Evolutionary conservation across 2,797 vertebrate genomes (phyloP).

Genomic region (Ciconia nigra): DNA sequence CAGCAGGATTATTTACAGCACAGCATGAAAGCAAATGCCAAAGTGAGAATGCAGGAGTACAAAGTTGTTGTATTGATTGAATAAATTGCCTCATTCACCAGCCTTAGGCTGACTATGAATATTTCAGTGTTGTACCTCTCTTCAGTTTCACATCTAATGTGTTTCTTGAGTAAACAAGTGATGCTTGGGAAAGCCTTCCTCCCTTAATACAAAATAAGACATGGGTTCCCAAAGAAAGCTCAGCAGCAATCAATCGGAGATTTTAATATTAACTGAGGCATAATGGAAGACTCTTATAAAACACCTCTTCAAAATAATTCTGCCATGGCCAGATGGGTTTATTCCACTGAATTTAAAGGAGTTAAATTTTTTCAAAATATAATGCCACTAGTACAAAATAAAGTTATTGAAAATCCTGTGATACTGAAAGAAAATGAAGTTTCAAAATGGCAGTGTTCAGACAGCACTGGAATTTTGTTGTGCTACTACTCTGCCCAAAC

Average conservation of each 20-base stretch:
- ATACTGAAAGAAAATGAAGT: background rate
- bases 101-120: slow-evolving; percentile 18
- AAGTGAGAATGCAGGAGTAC: background rate
- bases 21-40: slow-evolving; percentile 14
- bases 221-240: background rate
- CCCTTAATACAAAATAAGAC: background rate
- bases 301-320: background rate
- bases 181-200: background rate
- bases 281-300: background rate
- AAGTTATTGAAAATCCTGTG: background rate
- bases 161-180: slow-evolving; percentile 43
- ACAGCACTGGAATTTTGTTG: background rate
- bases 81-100: slow-evolving; percentile 46
- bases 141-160: slow-evolving; percentile 39
- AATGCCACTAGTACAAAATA: background rate
- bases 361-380: background rate
- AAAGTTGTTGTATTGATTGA: slow-evolving; percentile 33
- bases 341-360: background rate
- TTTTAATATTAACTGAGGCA: background rate
- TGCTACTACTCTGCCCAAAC: background rate
- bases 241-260: background rate
- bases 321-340: background rate
- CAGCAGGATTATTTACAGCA: slow-evolving; percentile 37
- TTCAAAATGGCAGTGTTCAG: background rate
- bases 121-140: slow-evolving; percentile 22